Conservation (phyloP, 30 jellyfish, hydroid and myxozoan species). For the Turritopsis rubra region DNA sequence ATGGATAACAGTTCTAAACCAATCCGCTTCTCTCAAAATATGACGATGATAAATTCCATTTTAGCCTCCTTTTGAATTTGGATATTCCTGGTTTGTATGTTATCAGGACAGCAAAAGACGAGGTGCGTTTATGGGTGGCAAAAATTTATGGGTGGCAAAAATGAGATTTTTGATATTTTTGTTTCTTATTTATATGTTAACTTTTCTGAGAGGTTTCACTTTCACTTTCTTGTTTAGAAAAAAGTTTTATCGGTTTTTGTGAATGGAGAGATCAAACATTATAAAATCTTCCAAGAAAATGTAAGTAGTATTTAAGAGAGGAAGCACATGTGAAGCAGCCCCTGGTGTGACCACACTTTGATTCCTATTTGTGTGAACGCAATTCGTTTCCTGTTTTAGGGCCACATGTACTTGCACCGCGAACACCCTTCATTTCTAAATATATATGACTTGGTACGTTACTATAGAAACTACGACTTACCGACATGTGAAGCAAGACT, state of each 20-base stretch:
- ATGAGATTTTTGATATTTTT: no score
- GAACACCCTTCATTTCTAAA: background rate
- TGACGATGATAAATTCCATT: background rate
- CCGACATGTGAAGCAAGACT: constrained; percentile 3
- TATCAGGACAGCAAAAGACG: constrained; percentile 2
- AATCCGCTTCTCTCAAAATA: background rate
- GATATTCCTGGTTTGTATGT: background rate
- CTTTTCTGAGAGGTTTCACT: no score
- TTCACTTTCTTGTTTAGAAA: background rate
- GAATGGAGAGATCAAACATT: background rate
- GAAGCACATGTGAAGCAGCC: no score
- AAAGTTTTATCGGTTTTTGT: background rate
- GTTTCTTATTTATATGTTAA: no score
- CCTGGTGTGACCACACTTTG: no score
- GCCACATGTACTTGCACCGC: background rate
- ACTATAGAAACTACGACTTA: background rate
- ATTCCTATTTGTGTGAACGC: no score
- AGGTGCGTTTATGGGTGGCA: background rate
- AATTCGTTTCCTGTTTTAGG: background rate
- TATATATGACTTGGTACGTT: background rate
- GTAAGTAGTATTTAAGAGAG: no score
- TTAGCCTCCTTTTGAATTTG: background rate
- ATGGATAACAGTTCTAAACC: no score
- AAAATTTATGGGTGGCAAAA: no score
- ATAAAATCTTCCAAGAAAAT: constrained; percentile 3